A percentile compares a stretch with the other conserved stretches of the same genome.
Evolutionary conservation across 2,113 vertebrate species (phyloP).

Genomic region (Sylvietta virens): DNA sequence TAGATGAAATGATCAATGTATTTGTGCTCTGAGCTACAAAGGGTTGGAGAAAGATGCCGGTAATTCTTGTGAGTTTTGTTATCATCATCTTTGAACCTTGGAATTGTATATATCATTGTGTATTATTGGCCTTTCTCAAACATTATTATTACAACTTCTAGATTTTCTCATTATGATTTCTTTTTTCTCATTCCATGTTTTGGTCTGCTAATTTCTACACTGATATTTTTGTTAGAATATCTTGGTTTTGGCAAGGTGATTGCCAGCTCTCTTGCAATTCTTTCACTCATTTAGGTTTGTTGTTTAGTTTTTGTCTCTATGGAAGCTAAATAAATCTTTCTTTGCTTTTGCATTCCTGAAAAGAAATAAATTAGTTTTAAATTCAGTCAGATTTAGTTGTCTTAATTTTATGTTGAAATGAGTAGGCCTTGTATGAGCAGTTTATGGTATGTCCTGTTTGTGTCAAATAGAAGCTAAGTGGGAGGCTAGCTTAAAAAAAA

Average conservation of each 20-base stretch:
- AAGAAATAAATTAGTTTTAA: not conserved
- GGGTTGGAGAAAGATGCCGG: not conserved
- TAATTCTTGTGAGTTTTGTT: not conserved
- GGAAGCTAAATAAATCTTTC: not conserved
- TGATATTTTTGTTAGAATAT: not conserved
- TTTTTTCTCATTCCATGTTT: not conserved
- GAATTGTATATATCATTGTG: not conserved
- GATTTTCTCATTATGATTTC: not conserved
- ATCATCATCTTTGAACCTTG: not conserved
- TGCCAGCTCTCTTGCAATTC: not conserved
- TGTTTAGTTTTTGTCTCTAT: not conserved
- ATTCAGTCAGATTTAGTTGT: not conserved
- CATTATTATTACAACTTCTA: not conserved
- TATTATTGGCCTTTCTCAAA: not conserved
- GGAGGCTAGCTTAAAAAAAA: not conserved
- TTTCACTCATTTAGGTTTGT: not conserved
- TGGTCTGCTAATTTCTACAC: not conserved
- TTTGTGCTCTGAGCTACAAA: not conserved
- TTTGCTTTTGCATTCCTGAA: not conserved
- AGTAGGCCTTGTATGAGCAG: not conserved
- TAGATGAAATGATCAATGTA: not conserved
- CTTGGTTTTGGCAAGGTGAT: not conserved
- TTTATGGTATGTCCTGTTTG: not conserved
- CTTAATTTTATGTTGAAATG: not conserved
- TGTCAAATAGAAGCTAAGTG: not conserved